Base-by-base conservation (phyloP, 2,888 invertebrate genomes). In the Agrochola litura region DNA sequence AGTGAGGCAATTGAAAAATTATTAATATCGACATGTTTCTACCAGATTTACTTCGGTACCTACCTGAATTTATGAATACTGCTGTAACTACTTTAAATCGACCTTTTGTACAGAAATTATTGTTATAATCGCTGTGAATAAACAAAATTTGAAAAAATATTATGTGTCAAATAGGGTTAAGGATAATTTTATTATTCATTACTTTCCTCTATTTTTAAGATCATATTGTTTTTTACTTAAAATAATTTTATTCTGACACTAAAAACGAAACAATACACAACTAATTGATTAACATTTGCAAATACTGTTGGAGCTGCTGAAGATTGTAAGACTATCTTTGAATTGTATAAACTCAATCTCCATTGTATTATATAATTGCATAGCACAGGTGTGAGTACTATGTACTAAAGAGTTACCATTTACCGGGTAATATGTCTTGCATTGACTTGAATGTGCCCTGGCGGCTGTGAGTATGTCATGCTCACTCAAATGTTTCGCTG, bases 21-120 rank as follows among this genome's bases (percentile, higher is more conserved):
- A 77, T 77, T 70, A 25, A 83, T 83, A 77, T 69, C 37, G 58
- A 58, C 74, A 64, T 37, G 41, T 16, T 82, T 75, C 16, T 37
- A 25, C 25, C 56, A 49, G 56, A 68, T 67, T 25, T 37, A 52
- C 49, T 58, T 16, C 3, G 6, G 30, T 2, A 43, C 19, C 30
- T 19, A 54, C n/a, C 10, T n/a, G 6, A 8, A 52, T 54, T 25
- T 46, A 60, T 49, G 14, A 52, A 46, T 56, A 76, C 14, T 46
- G 10, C 46, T 14, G 54, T n/a, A 16, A 74, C 30, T 54, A 54
- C 8, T n/a, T 43, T 30, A 16, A 25, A 49, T 43, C 6, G n/a
- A 46, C 6, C 16, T 46, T 25, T 54, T 46, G 52, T 22, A 63
- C 14, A 22, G 16, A 63, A 12, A 61, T 0, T 0, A 43, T 68